Conservation (phyloP, 2,113 vertebrate genomes). For the Tangachromis dhanisi region DNA sequence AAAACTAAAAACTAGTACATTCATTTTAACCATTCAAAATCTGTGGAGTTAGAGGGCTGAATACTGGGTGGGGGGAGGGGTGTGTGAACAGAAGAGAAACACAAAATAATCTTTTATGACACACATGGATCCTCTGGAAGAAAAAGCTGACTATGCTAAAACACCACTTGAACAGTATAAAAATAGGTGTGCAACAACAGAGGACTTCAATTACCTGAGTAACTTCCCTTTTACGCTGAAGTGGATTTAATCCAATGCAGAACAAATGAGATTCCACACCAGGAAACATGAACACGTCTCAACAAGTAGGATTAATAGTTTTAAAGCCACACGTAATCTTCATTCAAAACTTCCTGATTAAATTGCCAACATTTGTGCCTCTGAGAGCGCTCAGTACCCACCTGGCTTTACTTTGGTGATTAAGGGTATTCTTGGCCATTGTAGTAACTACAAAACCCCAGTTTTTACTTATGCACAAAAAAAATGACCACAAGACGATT, state of each 20-base stretch:
- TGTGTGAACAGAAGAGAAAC: not conserved
- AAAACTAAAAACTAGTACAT: slow-evolving; percentile 5
- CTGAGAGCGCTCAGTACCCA: not conserved
- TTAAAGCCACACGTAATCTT: not conserved
- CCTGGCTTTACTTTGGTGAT: not conserved
- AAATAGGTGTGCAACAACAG: slow-evolving; percentile 44
- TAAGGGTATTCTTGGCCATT: slow-evolving; percentile 24
- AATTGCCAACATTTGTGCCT: not conserved
- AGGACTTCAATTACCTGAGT: slow-evolving; percentile 64
- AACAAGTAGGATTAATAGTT: not conserved
- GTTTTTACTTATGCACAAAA: not conserved
- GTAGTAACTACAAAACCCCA: not conserved
- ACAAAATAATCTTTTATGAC: not conserved
- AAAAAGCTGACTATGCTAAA: slow-evolving; percentile 11
- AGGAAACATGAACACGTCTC: not conserved
- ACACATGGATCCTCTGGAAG: not conserved
- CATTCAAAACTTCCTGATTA: not conserved
- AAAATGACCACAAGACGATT: not conserved
- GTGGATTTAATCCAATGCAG: slow-evolving; percentile 24
- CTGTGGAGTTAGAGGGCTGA: not conserved
- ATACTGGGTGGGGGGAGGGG: not conserved
- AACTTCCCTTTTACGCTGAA: slow-evolving; percentile 55
- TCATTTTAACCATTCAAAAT: slow-evolving; percentile 22
- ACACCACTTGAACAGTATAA: slow-evolving; percentile 19
- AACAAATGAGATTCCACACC: slow-evolving; percentile 6